phyloP scores from a whole-genome alignment of 2,113 vertebrate genomes.

The Glaucidium brasilianum region DNA sequence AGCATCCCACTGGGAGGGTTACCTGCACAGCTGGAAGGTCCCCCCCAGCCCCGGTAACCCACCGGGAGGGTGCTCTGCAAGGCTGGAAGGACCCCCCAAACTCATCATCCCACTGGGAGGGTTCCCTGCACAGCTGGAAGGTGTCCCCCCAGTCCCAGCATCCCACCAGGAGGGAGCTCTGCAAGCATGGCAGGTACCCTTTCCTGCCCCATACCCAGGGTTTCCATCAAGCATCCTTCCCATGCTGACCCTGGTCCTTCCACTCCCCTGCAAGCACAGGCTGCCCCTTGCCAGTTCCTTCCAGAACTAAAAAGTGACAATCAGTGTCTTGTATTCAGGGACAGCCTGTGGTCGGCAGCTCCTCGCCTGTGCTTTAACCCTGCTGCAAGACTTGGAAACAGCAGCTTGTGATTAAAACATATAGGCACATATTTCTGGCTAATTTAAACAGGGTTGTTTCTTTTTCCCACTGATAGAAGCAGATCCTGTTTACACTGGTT shows the following conservation, averaged over 20 bases:
- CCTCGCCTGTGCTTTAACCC: neutral
- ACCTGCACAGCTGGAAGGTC: too few species aligned
- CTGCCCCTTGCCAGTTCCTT: neutral
- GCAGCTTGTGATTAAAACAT: neutral
- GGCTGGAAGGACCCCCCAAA: too few species aligned
- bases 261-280: neutral
- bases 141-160: too few species aligned
- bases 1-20: neutral
- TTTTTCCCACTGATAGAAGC: slow-evolving; percentile 18
- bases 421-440: neutral
- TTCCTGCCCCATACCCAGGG: neutral
- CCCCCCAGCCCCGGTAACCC: neutral
- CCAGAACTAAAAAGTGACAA: neutral
- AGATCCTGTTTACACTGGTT: slow-evolving; percentile 39
- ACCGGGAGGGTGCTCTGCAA: neutral
- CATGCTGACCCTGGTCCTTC: neutral
- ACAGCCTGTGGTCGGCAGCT: neutral
- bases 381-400: neutral
- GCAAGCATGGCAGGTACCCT: neutral
- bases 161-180: neutral
- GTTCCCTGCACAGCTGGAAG: fast-evolving
- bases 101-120: neutral
- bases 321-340: neutral
- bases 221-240: neutral
- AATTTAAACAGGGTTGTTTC: neutral